These are phyloP conservation scores for Zapus hudsonius DNA, from an alignment of 2,113 vertebrate genomes.

Conservation along the genomic window DNA sequence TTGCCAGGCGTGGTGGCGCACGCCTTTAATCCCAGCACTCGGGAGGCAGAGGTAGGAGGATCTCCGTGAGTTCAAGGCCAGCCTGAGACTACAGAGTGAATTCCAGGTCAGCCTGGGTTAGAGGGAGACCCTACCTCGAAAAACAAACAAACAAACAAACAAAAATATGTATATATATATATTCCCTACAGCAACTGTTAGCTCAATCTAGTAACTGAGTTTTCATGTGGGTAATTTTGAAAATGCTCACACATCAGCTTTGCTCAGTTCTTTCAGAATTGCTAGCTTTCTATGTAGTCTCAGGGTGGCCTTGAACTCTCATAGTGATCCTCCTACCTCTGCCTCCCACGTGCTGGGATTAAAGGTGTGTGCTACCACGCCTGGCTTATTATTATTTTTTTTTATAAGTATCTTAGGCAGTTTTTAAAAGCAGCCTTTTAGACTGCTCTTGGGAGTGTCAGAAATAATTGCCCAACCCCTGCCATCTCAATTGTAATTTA, in stretches of 20 bases:
- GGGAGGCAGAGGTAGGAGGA: too few relatives aligned
- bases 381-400: not conserved
- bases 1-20: too few relatives aligned
- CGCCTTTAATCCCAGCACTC: too few relatives aligned
- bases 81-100: too few relatives aligned
- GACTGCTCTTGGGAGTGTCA: constrained; percentile 68
- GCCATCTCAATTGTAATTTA: constrained; percentile 69
- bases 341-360: not conserved
- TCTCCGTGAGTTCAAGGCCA: too few relatives aligned
- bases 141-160: too few relatives aligned
- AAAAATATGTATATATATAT: too few relatives aligned
- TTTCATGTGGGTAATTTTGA: constrained; percentile 47
- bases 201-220: constrained; percentile 44
- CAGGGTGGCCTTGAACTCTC: not conserved
- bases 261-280: not conserved
- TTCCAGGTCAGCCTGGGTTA: too few relatives aligned
- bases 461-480: constrained; percentile 68
- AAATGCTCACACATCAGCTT: constrained; percentile 47
- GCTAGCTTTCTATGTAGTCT: not conserved
- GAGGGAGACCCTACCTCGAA: too few relatives aligned
- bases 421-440: constrained; percentile 40
- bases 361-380: not conserved
- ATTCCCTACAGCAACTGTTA: constrained; percentile 44
- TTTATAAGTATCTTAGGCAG: not conserved
- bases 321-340: not conserved